These are phyloP conservation scores for Nasonia oneida DNA, from an alignment of 2,888 invertebrate genomes.

Conservation along the genomic window DNA sequence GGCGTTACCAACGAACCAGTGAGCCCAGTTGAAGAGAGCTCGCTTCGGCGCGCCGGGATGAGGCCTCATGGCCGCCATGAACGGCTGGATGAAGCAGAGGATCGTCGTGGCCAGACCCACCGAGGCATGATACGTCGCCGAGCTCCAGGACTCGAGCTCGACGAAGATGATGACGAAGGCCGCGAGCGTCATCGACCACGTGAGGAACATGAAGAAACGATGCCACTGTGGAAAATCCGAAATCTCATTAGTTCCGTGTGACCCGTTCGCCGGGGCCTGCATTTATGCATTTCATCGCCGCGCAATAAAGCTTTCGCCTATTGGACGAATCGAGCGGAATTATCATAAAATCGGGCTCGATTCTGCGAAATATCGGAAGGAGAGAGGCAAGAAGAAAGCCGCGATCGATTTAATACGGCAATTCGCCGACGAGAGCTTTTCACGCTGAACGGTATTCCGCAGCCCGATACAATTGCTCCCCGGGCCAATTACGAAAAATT, in stretches of 20 bases:
- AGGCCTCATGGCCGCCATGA: constrained; percentile 92
- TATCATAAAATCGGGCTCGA: constrained; percentile 24
- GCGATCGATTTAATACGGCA: constrained; percentile 52
- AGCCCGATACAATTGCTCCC: constrained; percentile 50
- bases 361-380: background rate
- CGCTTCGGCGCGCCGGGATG: constrained; percentile 90
- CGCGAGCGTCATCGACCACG: constrained; percentile 88
- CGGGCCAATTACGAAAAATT: constrained; percentile 40
- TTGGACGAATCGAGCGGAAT: too few relatives aligned
- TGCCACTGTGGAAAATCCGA: constrained; percentile 85
- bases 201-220: constrained; percentile 90
- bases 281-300: too few relatives aligned
- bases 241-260: too few relatives aligned
- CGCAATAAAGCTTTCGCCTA: too few relatives aligned
- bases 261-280: too few relatives aligned
- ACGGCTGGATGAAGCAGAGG: constrained; percentile 91
- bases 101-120: constrained; percentile 89
- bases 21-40: constrained; percentile 93
- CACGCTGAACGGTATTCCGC: constrained; percentile 50
- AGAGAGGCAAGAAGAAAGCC: background rate
- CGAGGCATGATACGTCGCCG: constrained; percentile 90
- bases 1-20: constrained; percentile 93
- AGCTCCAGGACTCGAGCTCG: constrained; percentile 88
- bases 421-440: constrained; percentile 46
- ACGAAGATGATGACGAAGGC: constrained; percentile 92